These are phyloP conservation scores for Philypnodon macrostomus DNA, from an alignment of 2,797 vertebrate species.

Conservation along the genomic window DNA sequence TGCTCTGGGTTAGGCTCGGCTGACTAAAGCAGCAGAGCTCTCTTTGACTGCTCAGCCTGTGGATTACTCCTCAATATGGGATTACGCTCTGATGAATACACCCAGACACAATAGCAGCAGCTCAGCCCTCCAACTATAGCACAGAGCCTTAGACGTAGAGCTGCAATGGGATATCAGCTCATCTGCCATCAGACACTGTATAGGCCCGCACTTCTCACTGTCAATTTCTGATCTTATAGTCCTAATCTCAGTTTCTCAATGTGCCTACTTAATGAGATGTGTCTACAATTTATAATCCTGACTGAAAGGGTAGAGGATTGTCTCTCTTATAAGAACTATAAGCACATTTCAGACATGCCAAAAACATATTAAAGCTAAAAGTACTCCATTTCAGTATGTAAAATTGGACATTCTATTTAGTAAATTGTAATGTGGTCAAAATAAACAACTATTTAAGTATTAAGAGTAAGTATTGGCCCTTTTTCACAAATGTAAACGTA, in stretches of 20 bases:
- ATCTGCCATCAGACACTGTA: slow-evolving; percentile 43
- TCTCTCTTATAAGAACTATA: slow-evolving; percentile 14
- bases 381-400: too few relatives aligned
- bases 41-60: slow-evolving; percentile 69
- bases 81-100: slow-evolving; percentile 73
- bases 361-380: slow-evolving; percentile 27
- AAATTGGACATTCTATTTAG: too few relatives aligned
- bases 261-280: slow-evolving; percentile 40
- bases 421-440: too few relatives aligned
- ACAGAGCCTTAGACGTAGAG: slow-evolving; percentile 53
- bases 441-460: too few relatives aligned
- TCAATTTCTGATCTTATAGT: slow-evolving; percentile 38
- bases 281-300: slow-evolving; percentile 45
- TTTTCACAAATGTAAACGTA: too few relatives aligned
- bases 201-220: slow-evolving; percentile 34
- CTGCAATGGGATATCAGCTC: slow-evolving; percentile 50
- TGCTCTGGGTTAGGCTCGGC: slow-evolving; percentile 61
- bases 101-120: slow-evolving; percentile 65
- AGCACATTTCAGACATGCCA: slow-evolving; percentile 24
- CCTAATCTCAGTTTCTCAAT: slow-evolving; percentile 39
- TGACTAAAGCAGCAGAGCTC: slow-evolving; percentile 62
- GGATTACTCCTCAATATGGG: slow-evolving; percentile 77
- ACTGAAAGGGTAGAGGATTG: slow-evolving; percentile 24
- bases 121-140: slow-evolving; percentile 55
- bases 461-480: too few relatives aligned